Percentiles rank a stretch among this genome's conserved stretches.
Evolutionary conservation across 1,140 invertebrate species (phyloP).

Genomic region (Drosophila obscura): DNA sequence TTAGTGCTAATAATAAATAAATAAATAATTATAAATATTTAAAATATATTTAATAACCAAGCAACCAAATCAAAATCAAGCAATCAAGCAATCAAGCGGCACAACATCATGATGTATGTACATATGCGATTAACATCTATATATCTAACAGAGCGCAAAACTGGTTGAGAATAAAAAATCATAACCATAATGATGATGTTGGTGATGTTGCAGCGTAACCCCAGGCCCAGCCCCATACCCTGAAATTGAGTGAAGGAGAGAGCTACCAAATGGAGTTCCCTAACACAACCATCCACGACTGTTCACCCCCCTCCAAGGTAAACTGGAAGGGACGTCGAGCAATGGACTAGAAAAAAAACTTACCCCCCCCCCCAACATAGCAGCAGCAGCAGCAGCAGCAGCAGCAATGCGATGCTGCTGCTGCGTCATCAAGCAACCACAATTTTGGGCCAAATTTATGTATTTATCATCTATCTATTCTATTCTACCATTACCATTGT

Average conservation of each 20-base stretch:
- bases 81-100: slow-evolving; percentile 43
- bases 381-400: slow-evolving; percentile 28
- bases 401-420: slow-evolving; percentile 18
- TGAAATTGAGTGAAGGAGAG: background rate
- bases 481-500: slow-evolving; percentile 61
- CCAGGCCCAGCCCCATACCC: background rate
- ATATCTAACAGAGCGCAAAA: slow-evolving; percentile 46
- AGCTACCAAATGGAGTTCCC: slow-evolving; percentile 38
- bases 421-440: slow-evolving; percentile 24
- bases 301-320: slow-evolving; percentile 79
- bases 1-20: slow-evolving; percentile 82
- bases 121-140: slow-evolving; percentile 41
- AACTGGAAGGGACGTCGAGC: slow-evolving; percentile 81
- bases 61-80: slow-evolving; percentile 63
- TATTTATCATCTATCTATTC: slow-evolving; percentile 64
- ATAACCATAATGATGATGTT: slow-evolving; percentile 59
- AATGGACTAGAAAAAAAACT: slow-evolving; percentile 46
- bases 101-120: slow-evolving; percentile 37
- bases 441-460: slow-evolving; percentile 61
- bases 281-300: slow-evolving; percentile 38
- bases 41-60: slow-evolving; percentile 66
- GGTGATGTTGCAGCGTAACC: slow-evolving; percentile 56
- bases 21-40: slow-evolving; percentile 75
- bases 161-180: slow-evolving; percentile 21
- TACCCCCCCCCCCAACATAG: slow-evolving; percentile 30